Conservation (phyloP, 2,797 vertebrate species). For the Onychomys arenicola region DNA sequence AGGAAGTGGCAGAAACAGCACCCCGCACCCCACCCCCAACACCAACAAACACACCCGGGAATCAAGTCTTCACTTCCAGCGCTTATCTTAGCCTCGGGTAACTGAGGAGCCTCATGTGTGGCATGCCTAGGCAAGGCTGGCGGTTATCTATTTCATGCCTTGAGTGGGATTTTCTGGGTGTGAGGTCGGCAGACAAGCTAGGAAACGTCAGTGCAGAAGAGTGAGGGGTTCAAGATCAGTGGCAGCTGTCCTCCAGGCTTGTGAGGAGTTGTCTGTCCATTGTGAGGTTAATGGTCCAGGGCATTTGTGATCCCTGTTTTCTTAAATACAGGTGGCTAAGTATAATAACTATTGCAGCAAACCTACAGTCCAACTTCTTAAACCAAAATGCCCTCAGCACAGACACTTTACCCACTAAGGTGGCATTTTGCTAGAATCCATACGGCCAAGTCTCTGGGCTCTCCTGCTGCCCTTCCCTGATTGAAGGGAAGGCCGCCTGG, state of each 20-base stretch:
- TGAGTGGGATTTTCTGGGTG: conserved; percentile 79
- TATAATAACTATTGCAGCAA: not conserved
- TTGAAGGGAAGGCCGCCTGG: not conserved
- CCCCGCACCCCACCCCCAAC: not conserved
- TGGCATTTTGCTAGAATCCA: conserved; percentile 18
- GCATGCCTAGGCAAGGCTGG: conserved; percentile 55
- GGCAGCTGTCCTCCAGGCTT: conserved; percentile 29
- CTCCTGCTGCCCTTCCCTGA: not conserved
- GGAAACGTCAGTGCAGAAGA: conserved; percentile 53
- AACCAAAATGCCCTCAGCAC: conserved; percentile 13
- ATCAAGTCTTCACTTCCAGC: conserved; percentile 61
- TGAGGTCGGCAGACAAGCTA: conserved; percentile 76
- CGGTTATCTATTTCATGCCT: conserved; percentile 74
- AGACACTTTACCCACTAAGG: conserved; percentile 35
- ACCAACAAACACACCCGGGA: conserved; percentile 54
- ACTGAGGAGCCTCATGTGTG: conserved; percentile 4
- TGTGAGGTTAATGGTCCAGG: not conserved
- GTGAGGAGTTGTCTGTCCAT: not conserved
- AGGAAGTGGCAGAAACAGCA: conserved; percentile 58
- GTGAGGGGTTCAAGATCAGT: not conserved
- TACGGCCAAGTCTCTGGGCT: not conserved
- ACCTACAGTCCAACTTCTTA: conserved; percentile 16
- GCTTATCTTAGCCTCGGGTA: conserved; percentile 52
- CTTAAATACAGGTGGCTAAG: not conserved
- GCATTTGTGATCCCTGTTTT: not conserved